Evolutionary conservation across 2,797 vertebrate species (phyloP), one percentile per base, ranked within the genome.

Genomic region (Eurystomus glaucurus): DNA sequence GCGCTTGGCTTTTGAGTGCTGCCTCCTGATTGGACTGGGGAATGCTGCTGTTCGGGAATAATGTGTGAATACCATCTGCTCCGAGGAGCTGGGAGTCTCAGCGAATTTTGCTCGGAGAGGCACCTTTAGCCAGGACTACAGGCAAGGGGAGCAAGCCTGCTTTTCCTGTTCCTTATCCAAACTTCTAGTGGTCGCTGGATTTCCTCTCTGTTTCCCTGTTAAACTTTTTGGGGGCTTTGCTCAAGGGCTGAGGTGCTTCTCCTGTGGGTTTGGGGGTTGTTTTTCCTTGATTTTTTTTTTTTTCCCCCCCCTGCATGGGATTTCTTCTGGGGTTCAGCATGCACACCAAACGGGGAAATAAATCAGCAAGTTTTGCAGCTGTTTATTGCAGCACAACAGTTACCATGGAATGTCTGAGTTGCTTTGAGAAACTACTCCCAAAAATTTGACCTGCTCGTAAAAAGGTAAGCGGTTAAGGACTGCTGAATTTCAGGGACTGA

Each of bases 1-100:
- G 99, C 99, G 98, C 99, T 99, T 97, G 92, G 98, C 98, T 97
- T 95, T 93, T 74, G 84, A 97, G 96, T 65, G 91, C 95, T 94
- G 96, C 91, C 88, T 97, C 81, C 96, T 97, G 96, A 96, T 95
- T 97, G 96, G 96, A 2, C 91, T 78, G 21, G 93, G 94, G 94
- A 97, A 90, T 89, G 96, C 96, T 96, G 96, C 97, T 97, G 90
- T 76, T 98, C 31, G 98, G 96, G 95, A 97, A 98, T 97, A 93
- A 97, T 97, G 95, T 98, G 95, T 96, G 98, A 98, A 71, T 98
- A 98, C 94, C 96, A 97, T 97, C 96, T 98, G 97, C 97, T 98
- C 96, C 70, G 91, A 62, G 77, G 97, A 97, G 97, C 93, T 90
- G 98, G 96, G 93, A 96, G 94, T 18, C 97, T 64, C 83, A 50